phyloP scores from a whole-genome alignment of 1,140 invertebrate genomes.

The Dryas iulia region DNA sequence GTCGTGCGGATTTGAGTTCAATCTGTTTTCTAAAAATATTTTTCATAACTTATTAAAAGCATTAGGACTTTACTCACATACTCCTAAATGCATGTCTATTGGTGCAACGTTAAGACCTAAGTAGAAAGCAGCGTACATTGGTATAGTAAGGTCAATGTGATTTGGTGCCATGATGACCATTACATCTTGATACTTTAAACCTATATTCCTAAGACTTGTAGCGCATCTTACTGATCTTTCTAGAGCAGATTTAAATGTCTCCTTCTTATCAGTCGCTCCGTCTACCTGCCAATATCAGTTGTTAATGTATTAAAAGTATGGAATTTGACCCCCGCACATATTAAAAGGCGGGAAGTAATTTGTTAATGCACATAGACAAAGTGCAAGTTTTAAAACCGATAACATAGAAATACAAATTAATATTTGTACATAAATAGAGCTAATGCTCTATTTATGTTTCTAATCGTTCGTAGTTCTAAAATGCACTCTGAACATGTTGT shows the following conservation, averaged over 20 bases:
- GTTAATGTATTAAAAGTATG: too few species aligned
- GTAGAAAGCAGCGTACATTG: constrained; percentile 60
- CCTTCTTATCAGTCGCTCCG: constrained; percentile 58
- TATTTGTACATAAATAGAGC: too few species aligned
- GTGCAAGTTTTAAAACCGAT: not conserved
- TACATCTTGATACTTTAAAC: constrained; percentile 65
- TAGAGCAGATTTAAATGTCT: constrained; percentile 61
- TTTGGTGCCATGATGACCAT: constrained; percentile 65
- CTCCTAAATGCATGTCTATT: constrained; percentile 43
- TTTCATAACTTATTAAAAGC: not conserved
- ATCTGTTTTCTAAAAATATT: too few species aligned
- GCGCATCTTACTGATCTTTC: constrained; percentile 48
- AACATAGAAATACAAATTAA: not conserved
- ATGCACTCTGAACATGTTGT: too few species aligned
- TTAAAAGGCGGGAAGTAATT: too few species aligned
- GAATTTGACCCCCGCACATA: too few species aligned
- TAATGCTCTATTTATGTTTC: too few species aligned
- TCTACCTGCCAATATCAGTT: constrained; percentile 64
- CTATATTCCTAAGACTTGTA: constrained; percentile 55
- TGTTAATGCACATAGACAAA: too few species aligned
- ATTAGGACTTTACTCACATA: constrained; percentile 35
- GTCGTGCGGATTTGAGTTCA: too few species aligned
- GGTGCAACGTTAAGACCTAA: constrained; percentile 43
- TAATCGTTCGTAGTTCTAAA: too few species aligned
- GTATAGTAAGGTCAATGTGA: constrained; percentile 61